These are phyloP conservation scores for Zosterops borbonicus DNA, from an alignment of 2,113 vertebrate species.

Conservation along the genomic window DNA sequence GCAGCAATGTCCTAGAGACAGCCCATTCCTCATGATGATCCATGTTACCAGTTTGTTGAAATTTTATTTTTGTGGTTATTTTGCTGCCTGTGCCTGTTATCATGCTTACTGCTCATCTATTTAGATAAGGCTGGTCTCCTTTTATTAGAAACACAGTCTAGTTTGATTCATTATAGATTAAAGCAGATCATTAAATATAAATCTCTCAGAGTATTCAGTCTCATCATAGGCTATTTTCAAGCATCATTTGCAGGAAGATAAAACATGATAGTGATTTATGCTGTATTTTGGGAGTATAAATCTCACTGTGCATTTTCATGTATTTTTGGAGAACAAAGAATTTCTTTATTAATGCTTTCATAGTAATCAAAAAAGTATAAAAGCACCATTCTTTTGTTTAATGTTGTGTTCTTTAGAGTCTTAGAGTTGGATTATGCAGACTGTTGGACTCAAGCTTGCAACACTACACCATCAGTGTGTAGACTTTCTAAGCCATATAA, in stretches of 20 bases:
- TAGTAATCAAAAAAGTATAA: not conserved
- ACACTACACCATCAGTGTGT: not conserved
- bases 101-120: not conserved
- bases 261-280: slow-evolving; percentile 57
- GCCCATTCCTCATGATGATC: slow-evolving; percentile 37
- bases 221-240: not conserved
- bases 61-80: slow-evolving; percentile 57
- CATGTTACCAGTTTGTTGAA: slow-evolving; percentile 27
- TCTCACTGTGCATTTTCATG: not conserved
- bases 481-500: not conserved
- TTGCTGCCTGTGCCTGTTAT: not conserved
- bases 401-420: not conserved
- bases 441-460: not conserved
- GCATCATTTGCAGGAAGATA: slow-evolving; percentile 41
- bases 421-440: not conserved
- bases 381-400: not conserved
- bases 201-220: slow-evolving; percentile 24
- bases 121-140: slow-evolving; percentile 45
- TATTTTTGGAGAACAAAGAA: slow-evolving; percentile 2
- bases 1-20: not conserved
- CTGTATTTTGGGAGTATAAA: slow-evolving; percentile 39
- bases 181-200: slow-evolving; percentile 45
- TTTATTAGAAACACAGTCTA: slow-evolving; percentile 25
- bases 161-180: slow-evolving; percentile 54
- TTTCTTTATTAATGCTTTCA: slow-evolving; percentile 31